phyloP scores from a whole-genome alignment of 2,797 vertebrate genomes.

The Myotis daubentonii region DNA sequence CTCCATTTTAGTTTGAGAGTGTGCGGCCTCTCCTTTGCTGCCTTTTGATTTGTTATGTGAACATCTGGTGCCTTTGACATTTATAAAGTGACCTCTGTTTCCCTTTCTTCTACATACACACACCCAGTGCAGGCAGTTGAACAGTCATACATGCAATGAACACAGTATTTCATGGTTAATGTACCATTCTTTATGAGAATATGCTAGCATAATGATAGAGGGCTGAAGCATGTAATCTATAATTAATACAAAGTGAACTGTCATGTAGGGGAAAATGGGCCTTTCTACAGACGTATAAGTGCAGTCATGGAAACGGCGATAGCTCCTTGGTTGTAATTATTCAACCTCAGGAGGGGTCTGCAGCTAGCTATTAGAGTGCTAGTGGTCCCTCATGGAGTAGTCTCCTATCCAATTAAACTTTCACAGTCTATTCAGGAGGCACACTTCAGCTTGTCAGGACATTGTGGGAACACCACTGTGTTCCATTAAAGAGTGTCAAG shows the following conservation, averaged over 20 bases:
- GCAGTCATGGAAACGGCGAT: constrained; percentile 79
- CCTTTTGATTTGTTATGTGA: constrained; percentile 76
- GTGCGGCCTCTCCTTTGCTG: constrained; percentile 66
- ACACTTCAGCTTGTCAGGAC: constrained; percentile 73
- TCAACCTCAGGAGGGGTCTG: constrained; percentile 77
- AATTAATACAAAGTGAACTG: constrained; percentile 80
- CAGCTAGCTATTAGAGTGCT: constrained; percentile 78
- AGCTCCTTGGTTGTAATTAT: constrained; percentile 80
- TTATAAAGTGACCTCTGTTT: constrained; percentile 67
- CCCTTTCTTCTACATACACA: constrained; percentile 45
- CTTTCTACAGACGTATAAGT: constrained; percentile 66
- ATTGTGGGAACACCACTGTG: constrained; percentile 67
- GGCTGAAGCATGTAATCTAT: constrained; percentile 73
- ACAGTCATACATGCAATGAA: constrained; percentile 69
- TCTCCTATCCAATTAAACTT: constrained; percentile 82
- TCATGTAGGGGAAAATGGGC: constrained; percentile 65
- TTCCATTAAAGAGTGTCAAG: constrained; percentile 76
- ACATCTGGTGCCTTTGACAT: constrained; percentile 65
- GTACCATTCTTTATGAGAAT: constrained; percentile 78
- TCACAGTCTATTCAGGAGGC: constrained; percentile 76
- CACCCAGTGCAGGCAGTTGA: constrained; percentile 65
- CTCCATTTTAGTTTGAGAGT: constrained; percentile 65
- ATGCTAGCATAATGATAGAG: constrained; percentile 77
- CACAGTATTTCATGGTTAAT: constrained; percentile 76
- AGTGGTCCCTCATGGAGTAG: constrained; percentile 72